Percentiles rank a stretch among this genome's conserved stretches.
Conservation (phyloP, 2,888 invertebrate species). For the Abscondita cerata region DNA sequence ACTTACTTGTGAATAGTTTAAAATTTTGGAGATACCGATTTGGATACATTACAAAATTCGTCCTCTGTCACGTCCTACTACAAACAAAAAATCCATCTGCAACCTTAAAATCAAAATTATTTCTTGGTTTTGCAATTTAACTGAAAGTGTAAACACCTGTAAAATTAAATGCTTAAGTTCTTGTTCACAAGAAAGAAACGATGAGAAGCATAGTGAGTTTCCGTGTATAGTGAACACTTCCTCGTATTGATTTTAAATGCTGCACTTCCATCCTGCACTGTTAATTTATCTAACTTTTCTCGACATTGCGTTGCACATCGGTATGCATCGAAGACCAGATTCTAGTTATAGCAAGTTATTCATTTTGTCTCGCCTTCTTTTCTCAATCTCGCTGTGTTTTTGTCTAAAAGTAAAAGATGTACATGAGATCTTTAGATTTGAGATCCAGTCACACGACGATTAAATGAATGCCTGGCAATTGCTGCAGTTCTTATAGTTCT, state of each 20-base stretch:
- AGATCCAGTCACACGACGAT: too few species aligned
- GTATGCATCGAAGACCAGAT: conserved; percentile 86
- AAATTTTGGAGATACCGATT: conserved; percentile 82
- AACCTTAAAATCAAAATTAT: conserved; percentile 62
- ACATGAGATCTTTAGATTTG: too few species aligned
- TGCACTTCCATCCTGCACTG: conserved; percentile 92
- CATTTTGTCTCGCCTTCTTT: conserved; percentile 94
- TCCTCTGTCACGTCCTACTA: conserved; percentile 92
- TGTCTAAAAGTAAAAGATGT: too few species aligned
- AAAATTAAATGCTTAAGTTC: conserved; percentile 87
- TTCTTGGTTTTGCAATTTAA: not conserved
- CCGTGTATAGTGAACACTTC: conserved; percentile 75
- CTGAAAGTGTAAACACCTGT: conserved; percentile 63
- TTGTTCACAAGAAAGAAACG: conserved; percentile 84
- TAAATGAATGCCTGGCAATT: too few species aligned
- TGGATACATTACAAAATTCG: conserved; percentile 88
- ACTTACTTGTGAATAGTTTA: conserved; percentile 82
- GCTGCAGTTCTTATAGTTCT: too few species aligned
- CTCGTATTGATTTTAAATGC: conserved; percentile 80
- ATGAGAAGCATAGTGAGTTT: conserved; percentile 79
- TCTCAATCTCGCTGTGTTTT: conserved; percentile 97
- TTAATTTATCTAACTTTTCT: conserved; percentile 93
- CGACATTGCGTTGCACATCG: conserved; percentile 93
- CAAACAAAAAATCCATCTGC: conserved; percentile 93
- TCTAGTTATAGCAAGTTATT: conserved; percentile 94